Percentiles rank a stretch among this genome's conserved stretches.
Conservation (phyloP, 92 coral and sea anemone genomes). For the Desmophyllum pertusum region DNA sequence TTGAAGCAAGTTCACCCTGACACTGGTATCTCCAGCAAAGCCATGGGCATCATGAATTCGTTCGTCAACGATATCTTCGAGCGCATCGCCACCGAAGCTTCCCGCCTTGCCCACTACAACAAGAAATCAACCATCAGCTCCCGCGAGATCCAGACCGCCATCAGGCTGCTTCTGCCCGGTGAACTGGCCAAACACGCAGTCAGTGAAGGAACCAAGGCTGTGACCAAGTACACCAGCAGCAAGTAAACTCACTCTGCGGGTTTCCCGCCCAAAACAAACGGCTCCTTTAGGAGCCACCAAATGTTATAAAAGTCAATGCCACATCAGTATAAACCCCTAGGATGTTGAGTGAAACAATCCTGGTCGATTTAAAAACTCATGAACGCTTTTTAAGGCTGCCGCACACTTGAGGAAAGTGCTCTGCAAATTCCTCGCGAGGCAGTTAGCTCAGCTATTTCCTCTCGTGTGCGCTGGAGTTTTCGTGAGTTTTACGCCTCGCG, state of each 20-base stretch:
- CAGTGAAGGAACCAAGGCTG: constrained; percentile 86
- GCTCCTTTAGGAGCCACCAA: constrained; percentile 74
- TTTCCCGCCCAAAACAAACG: background rate
- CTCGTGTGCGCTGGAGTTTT: no score
- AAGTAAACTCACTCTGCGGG: constrained; percentile 67
- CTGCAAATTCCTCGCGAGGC: no score
- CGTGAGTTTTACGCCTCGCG: no score
- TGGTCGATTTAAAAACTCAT: no score
- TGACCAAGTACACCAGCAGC: constrained; percentile 93
- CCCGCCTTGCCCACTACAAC: constrained; percentile 86
- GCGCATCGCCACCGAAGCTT: constrained; percentile 82
- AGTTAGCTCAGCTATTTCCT: no score
- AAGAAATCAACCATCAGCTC: constrained; percentile 85
- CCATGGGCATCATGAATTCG: constrained; percentile 86
- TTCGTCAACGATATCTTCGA: constrained; percentile 77
- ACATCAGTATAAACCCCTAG: no score
- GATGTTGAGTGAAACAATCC: no score
- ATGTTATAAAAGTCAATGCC: constrained; percentile 11
- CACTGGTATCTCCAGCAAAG: constrained; percentile 85
- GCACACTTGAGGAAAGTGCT: no score
- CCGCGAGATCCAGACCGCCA: constrained; percentile 84
- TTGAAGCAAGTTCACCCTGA: constrained; percentile 75
- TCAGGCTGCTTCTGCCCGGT: constrained; percentile 76
- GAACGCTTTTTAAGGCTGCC: no score
- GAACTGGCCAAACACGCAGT: constrained; percentile 87